Evolutionary conservation across 2,113 vertebrate species (phyloP).

Genomic region (Castor canadensis): DNA sequence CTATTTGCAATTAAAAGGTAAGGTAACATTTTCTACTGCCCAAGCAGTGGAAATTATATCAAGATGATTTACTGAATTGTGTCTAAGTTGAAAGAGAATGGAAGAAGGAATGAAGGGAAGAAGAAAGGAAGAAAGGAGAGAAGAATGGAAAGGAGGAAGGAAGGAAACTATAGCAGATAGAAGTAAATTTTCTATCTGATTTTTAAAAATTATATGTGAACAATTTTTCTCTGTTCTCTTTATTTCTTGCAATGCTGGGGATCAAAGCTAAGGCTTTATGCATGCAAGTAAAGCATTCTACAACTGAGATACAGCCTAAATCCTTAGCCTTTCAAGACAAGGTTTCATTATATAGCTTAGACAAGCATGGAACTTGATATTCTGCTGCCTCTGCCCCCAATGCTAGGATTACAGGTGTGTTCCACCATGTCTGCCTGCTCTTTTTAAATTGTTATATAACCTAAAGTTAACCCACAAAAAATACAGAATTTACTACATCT

Average conservation of each 20-base stretch:
- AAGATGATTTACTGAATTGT: slow-evolving; percentile 50
- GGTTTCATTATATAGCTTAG: not conserved
- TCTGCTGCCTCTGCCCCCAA: not conserved
- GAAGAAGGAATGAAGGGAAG: slow-evolving; percentile 34
- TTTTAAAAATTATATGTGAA: slow-evolving; percentile 59
- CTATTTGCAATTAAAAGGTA: slow-evolving; percentile 43
- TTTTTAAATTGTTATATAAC: slow-evolving; percentile 64
- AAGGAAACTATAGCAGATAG: too few species aligned
- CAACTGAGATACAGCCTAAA: not conserved
- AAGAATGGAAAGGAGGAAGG: not conserved
- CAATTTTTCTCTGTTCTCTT: slow-evolving; percentile 13
- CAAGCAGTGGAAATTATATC: slow-evolving; percentile 67
- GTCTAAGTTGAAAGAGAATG: slow-evolving; percentile 55
- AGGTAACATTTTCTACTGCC: slow-evolving; percentile 50
- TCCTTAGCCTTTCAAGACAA: not conserved
- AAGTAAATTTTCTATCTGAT: not conserved
- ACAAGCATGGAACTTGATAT: not conserved
- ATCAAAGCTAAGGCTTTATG: not conserved
- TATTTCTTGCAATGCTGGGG: not conserved
- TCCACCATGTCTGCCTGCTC: not conserved
- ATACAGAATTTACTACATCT: slow-evolving; percentile 52
- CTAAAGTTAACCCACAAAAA: slow-evolving; percentile 70
- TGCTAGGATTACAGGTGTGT: not conserved
- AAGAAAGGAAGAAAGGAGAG: not conserved
- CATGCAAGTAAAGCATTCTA: not conserved